phyloP scores from a whole-genome alignment of 2,113 vertebrate genomes.

The Myiozetetes cayanensis region DNA sequence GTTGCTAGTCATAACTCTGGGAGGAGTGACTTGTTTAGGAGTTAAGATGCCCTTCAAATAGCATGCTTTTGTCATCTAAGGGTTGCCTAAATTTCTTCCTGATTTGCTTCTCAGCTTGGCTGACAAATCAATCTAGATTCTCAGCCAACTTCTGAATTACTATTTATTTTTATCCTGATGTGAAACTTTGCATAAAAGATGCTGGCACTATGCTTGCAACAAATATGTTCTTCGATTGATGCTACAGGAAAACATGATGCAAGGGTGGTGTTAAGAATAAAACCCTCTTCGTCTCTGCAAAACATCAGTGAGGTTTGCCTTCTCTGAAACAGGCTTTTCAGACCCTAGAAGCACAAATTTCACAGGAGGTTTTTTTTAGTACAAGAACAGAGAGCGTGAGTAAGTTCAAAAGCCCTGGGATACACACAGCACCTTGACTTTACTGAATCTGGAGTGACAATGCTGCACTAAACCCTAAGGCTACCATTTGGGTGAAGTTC shows the following conservation, averaged over 20 bases:
- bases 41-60: neutral
- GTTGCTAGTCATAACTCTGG: neutral
- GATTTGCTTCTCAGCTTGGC: neutral
- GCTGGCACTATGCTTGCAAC: neutral
- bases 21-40: neutral
- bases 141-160: neutral
- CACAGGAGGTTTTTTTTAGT: neutral
- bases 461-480: neutral
- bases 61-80: neutral
- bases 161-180: slow-evolving; percentile 21
- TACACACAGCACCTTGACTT: neutral
- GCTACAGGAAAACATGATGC: neutral
- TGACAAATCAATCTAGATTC: neutral
- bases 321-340: neutral
- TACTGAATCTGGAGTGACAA: neutral
- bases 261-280: neutral
- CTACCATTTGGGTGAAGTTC: neutral
- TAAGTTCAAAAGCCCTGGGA: neutral
- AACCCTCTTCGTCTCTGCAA: neutral
- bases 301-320: neutral
- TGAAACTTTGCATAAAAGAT: neutral
- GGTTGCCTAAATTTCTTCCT: neutral
- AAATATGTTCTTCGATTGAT: neutral
- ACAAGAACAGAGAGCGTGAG: neutral
- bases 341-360: neutral